A percentile compares a stretch with the other conserved stretches of the same genome.
Evolutionary conservation across 2,113 vertebrate species (phyloP).

Genomic region (Isichthys henryi): DNA sequence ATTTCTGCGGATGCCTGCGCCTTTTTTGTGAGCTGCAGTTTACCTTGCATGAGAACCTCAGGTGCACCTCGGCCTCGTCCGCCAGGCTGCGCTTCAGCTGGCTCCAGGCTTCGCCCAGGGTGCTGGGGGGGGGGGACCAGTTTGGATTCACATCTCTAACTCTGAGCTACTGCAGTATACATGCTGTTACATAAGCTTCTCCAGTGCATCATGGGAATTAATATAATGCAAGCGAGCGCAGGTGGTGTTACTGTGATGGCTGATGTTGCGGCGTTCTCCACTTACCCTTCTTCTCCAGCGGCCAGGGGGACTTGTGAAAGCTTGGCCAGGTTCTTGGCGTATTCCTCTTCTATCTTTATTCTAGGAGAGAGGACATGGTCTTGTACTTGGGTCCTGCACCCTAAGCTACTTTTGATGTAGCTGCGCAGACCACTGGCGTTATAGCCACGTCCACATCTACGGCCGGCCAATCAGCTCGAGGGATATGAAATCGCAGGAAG

Average conservation of each 20-base stretch:
- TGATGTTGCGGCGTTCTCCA: not conserved
- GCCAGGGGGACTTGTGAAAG: conserved; percentile 91
- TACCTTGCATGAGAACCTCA: conserved; percentile 98
- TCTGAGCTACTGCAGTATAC: not conserved
- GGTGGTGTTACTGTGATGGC: not conserved
- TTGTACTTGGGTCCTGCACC: not conserved
- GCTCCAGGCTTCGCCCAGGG: conserved; percentile 88
- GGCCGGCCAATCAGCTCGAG: not conserved
- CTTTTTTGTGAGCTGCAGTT: not conserved
- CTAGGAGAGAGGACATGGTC: conserved; percentile 46
- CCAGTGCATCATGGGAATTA: not conserved
- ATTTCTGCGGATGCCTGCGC: not conserved
- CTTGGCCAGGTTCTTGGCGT: conserved; percentile 95
- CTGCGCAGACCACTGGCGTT: not conserved
- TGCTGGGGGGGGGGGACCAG: conserved; percentile 51
- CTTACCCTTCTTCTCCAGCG: conserved; percentile 89
- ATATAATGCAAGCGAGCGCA: not conserved
- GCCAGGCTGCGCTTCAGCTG: conserved; percentile 94
- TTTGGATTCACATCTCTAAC: not conserved
- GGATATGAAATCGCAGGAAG: not conserved
- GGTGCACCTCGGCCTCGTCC: conserved; percentile 93
- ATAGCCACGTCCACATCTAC: not conserved
- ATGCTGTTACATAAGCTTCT: not conserved
- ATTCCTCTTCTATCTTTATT: conserved; percentile 99
- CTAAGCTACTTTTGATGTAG: not conserved